These are phyloP conservation scores for Agrotis ipsilon DNA, from an alignment of 2,888 invertebrate species.

Conservation along the genomic window DNA sequence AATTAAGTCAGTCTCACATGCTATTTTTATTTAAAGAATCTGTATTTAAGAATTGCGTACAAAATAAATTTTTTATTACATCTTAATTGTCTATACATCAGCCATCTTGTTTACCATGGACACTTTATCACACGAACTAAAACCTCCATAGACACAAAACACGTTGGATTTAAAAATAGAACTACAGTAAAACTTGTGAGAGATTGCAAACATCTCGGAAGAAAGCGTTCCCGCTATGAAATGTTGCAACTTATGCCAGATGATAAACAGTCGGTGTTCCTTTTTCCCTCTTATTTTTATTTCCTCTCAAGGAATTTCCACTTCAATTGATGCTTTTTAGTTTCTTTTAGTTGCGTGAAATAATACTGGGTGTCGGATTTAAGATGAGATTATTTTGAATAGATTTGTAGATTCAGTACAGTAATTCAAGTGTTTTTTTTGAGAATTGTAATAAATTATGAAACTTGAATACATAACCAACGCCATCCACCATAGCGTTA, in stretches of 20 bases:
- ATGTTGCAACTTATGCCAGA: constrained; percentile 56
- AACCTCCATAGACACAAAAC: constrained; percentile 22
- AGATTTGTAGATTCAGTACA: neutral
- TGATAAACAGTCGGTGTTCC: constrained; percentile 54
- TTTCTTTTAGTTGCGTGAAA: constrained; percentile 14
- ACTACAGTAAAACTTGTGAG: constrained; percentile 47
- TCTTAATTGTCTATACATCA: neutral
- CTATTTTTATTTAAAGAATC: neutral
- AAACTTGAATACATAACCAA: too few relatives aligned
- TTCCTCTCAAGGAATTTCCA: constrained; percentile 37
- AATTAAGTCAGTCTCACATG: too few relatives aligned
- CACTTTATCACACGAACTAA: neutral
- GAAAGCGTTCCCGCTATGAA: constrained; percentile 48
- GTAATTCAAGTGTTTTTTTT: too few relatives aligned
- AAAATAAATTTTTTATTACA: neutral
- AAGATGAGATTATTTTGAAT: constrained; percentile 16
- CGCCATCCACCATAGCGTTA: too few relatives aligned
- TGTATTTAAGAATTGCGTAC: too few relatives aligned
- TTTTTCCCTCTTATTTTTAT: constrained; percentile 43
- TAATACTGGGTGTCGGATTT: constrained; percentile 25
- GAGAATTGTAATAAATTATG: too few relatives aligned
- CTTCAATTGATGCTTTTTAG: constrained; percentile 50
- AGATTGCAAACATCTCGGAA: constrained; percentile 54
- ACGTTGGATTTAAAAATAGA: constrained; percentile 47
- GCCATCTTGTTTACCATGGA: constrained; percentile 5